Percentiles rank a stretch among this genome's conserved stretches.
These are phyloP conservation scores for Diachasma alloeum DNA, from an alignment of 1,140 invertebrate species.

Conservation along the genomic window DNA sequence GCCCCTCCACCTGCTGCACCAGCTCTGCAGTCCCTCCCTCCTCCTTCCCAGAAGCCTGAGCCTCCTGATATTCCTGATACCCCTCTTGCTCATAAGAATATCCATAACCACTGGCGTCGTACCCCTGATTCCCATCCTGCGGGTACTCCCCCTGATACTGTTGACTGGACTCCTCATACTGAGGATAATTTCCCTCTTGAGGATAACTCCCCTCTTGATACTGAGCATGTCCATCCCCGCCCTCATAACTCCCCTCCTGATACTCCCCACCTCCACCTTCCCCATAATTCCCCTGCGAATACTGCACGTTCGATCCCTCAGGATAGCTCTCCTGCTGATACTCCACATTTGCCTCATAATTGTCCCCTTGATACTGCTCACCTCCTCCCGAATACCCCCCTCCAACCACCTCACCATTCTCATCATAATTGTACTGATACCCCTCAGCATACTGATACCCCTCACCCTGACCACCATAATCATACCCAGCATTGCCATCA, in stretches of 20 bases:
- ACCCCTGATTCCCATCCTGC: conserved; percentile 17
- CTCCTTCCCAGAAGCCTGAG: background rate
- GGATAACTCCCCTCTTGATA: background rate
- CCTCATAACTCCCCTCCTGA: background rate
- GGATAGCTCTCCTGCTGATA: background rate
- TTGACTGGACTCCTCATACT: conserved; percentile 28
- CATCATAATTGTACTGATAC: conserved; percentile 32
- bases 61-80: conserved; percentile 17
- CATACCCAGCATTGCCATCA: background rate
- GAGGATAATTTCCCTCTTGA: conserved; percentile 20
- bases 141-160: conserved; percentile 31
- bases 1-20: background rate
- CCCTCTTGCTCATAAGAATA: conserved; percentile 19
- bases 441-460: conserved; percentile 21
- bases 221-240: conserved; percentile 12
- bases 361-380: background rate
- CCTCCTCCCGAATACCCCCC: background rate
- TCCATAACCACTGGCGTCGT: conserved; percentile 23
- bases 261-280: background rate
- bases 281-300: conserved; percentile 17
- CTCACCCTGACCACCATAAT: background rate
- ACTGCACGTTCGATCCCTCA: conserved; percentile 17
- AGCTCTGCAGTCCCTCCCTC: background rate
- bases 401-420: background rate
- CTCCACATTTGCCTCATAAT: background rate